phyloP scores from a whole-genome alignment of 2,113 vertebrate species.

The Urocynchramus pylzowi region DNA sequence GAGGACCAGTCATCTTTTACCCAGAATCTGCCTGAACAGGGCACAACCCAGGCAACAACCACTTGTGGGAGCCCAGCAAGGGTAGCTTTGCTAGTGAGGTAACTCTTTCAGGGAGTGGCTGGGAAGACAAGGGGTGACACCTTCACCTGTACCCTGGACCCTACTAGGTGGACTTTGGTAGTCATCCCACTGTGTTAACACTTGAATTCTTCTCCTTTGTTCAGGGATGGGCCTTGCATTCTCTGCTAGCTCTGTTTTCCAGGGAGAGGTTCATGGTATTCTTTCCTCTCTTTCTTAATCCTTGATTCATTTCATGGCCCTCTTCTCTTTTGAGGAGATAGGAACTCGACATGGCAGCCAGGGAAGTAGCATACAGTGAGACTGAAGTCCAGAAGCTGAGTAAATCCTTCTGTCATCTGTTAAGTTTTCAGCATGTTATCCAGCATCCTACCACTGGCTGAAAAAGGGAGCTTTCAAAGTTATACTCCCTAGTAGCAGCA shows the following conservation, averaged over 20 bases:
- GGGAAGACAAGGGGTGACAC: background rate
- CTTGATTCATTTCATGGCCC: background rate
- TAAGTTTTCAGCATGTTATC: background rate
- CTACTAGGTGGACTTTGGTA: background rate
- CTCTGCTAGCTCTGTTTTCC: background rate
- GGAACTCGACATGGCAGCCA: background rate
- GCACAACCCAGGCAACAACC: background rate
- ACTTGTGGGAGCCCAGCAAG: background rate
- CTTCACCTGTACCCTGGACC: background rate
- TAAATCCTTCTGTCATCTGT: background rate
- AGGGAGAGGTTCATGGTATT: background rate
- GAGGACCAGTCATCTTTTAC: background rate
- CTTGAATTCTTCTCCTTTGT: background rate
- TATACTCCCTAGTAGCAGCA: background rate
- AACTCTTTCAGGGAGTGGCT: background rate
- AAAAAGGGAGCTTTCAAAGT: background rate
- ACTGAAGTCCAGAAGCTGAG: background rate
- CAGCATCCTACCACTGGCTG: background rate
- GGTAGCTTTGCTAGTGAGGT: background rate
- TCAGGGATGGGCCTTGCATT: background rate
- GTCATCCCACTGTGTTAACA: accelerated
- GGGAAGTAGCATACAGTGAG: background rate
- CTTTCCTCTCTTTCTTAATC: background rate
- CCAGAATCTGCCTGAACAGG: background rate
- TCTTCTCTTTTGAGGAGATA: background rate